A percentile compares a stretch with the other conserved stretches of the same genome.
Conservation (phyloP, 1,140 invertebrate genomes). For the Eciton burchellii region DNA sequence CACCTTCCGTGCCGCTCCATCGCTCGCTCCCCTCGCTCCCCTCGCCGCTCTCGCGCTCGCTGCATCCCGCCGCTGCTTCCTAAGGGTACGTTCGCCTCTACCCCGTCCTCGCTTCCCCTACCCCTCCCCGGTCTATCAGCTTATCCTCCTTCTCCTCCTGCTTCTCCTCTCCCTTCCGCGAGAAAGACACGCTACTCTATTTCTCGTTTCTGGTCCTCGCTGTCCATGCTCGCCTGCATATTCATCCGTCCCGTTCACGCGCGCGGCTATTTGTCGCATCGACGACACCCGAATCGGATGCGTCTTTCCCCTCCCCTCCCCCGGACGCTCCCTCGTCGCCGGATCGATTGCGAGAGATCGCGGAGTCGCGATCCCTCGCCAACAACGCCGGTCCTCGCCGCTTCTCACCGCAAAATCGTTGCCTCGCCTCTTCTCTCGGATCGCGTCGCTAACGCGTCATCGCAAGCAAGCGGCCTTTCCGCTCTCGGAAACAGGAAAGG, state of each 20-base stretch:
- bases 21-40: constrained; percentile 68
- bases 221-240: constrained; percentile 25
- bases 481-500: not conserved
- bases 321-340: too few species aligned
- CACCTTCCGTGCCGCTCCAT: constrained; percentile 82
- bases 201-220: constrained; percentile 63
- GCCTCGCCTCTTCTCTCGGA: not conserved
- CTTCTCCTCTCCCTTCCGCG: constrained; percentile 43
- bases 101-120: constrained; percentile 33
- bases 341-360: too few species aligned
- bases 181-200: constrained; percentile 55
- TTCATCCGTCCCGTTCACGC: constrained; percentile 36
- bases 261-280: constrained; percentile 23
- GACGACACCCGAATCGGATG: not conserved
- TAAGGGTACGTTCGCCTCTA: constrained; percentile 69
- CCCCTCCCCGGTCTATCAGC: not conserved
- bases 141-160: constrained; percentile 6
- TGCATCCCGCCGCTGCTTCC: constrained; percentile 59
- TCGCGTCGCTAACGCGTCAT: too few species aligned
- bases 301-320: too few species aligned
- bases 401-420: not conserved
- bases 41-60: constrained; percentile 67
- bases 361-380: too few species aligned
- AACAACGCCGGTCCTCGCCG: too few species aligned
- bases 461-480: not conserved